Evolutionary conservation across 2,113 vertebrate genomes (phyloP), one percentile per base, ranked within the genome.

Genomic region (Butastur rufipennis): DNA sequence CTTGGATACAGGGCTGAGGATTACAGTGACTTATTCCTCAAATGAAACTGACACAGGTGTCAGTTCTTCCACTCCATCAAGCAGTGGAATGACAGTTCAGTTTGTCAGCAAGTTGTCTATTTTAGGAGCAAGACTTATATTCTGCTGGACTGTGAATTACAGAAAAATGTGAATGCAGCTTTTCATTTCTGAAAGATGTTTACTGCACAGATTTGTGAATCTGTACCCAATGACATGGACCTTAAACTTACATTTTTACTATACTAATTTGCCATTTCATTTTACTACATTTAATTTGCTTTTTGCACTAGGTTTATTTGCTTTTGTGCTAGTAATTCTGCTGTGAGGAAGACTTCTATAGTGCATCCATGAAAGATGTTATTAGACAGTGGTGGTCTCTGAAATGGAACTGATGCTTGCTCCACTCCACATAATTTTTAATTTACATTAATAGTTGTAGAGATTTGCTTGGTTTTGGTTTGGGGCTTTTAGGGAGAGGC

Each of bases 241-340:
- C 29, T 90, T 90, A 95, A 82, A 73, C 77, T 80, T 74, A 42
- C 9, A 32, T 88, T 92, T 93, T 97, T 96, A 80, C 62, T 96
- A 29, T 45, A 31, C 56, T 73, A 90, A 93, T 93, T 90, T 85
- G 36, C 29, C 22, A 72, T 92, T 66, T 85, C 45, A 36, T 77
- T 75, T 43, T 93, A 18, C 10, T 70, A 11, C 8, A 42, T 34
- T 56, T 80, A 50, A 31, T 36, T 65, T 12, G 7, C 16, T 62
- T 10, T 40, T 93, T 66, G 13, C 17, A 29, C 8, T 27, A 34
- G 0, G 4, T 59, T 90, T 82, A 40, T 67, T 89, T 89, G 21
- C 2, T 73, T 77, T 81, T 81, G 15, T 75, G 16, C 32, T 79
- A 55, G 15, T 59, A 55, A 27, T 12, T 81, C 16, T 68, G 42